A percentile compares a stretch with the other conserved stretches of the same genome.
Conservation (phyloP, 2,797 vertebrate genomes). For the Tragopan temminckii region DNA sequence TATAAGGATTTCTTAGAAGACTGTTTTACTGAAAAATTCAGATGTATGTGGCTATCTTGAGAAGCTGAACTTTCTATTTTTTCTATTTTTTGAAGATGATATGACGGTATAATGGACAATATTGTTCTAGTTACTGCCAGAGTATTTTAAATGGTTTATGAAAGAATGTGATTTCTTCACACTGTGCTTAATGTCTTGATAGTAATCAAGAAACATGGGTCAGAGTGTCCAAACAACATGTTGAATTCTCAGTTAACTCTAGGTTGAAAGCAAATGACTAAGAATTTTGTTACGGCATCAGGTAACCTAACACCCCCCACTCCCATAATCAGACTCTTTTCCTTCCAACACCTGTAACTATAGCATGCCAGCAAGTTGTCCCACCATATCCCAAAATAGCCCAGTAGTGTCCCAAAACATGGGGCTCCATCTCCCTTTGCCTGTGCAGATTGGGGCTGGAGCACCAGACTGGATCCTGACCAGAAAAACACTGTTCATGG, state of each 20-base stretch:
- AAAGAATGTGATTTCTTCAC: background rate
- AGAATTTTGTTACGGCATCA: background rate
- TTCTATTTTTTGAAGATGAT: background rate
- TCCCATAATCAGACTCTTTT: background rate
- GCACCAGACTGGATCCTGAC: too few species aligned
- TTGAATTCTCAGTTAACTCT: background rate
- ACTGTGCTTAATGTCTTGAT: background rate
- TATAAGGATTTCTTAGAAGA: background rate
- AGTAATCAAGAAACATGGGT: background rate
- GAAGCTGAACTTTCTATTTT: background rate
- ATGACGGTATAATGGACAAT: background rate
- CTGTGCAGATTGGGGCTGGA: too few species aligned
- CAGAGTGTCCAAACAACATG: background rate
- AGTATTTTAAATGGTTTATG: background rate
- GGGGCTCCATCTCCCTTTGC: too few species aligned
- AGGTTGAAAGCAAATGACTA: background rate
- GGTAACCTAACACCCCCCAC: background rate
- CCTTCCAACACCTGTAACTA: background rate
- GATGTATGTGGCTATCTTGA: background rate
- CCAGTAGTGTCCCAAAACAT: too few species aligned
- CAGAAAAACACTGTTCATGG: too few species aligned
- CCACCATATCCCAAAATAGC: too few species aligned
- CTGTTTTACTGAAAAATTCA: background rate
- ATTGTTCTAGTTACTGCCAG: background rate
- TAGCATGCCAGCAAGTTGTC: background rate